Evolutionary conservation across 2,797 vertebrate species (phyloP), one percentile per base, ranked within the genome.

Genomic region (Hozukius guyotensis): DNA sequence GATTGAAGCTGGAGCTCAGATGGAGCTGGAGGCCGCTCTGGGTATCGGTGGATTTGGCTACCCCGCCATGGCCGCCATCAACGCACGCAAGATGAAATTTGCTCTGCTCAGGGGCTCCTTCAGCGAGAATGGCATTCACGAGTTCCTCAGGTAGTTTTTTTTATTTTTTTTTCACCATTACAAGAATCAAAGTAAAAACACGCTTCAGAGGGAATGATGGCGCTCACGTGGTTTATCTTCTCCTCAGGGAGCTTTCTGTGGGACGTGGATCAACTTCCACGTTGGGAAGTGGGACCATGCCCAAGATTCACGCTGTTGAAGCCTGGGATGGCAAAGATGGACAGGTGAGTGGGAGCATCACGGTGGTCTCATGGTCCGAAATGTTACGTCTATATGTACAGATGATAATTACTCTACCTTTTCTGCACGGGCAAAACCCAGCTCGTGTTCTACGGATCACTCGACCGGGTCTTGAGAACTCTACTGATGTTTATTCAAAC

Each of bases 41-140:
- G 98, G 98, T 5, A 99, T 99, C 0, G 98, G 98, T 31, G 98
- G 98, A 3, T 99, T 99, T 14, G 98, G 97, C 2, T 99, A 99
- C 87, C 98, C 99, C 0, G 98, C 98, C 76, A 99, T 99, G 98
- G 98, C 98, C 0, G 98, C 99, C 80, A 94, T 99, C 80, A 99
- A 99, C 66, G 89, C 96, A 2, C 96, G 98, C 79, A 99, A 99
- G 90, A 99, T 99, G 97, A 99, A 99, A 63, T 99, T 98, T 72
- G 97, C 98, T 12, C 96, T 99, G 46, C 95, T 99, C 29, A 98
- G 92, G 80, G 98, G 98, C n/a, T 99, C 98, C 2, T 99, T 99
- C 94, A 99, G 98, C 52, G 98, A 99, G 72, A 97, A 96, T 0
- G 98, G 98, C 79, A 99, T 99, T 88, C 97, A 99, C 4, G 98